phyloP scores from a whole-genome alignment of 2,113 vertebrate genomes.

The Oophaga pumilio region DNA sequence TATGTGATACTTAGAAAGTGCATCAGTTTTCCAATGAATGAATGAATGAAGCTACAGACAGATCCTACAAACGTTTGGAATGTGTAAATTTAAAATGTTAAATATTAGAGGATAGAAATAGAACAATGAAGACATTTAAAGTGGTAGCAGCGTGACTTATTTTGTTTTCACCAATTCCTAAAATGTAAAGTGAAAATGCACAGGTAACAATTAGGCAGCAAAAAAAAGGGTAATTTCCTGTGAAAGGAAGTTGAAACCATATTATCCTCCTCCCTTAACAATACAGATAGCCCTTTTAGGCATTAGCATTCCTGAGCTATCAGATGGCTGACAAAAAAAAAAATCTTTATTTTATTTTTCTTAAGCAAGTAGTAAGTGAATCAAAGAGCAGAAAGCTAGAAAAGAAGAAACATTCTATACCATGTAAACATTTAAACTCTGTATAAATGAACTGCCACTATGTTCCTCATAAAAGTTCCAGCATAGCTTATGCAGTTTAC shows the following conservation, averaged over 20 bases:
- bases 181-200: background rate
- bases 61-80: background rate
- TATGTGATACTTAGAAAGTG: background rate
- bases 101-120: background rate
- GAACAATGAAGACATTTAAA: background rate
- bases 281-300: slow-evolving; percentile 49
- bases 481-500: background rate
- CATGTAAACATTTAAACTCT: background rate
- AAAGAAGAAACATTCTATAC: background rate
- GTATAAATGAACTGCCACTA: background rate
- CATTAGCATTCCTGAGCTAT: too few relatives aligned
- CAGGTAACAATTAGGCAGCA: slow-evolving; percentile 36
- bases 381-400: background rate
- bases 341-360: background rate
- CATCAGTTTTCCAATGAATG: background rate
- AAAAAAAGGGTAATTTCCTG: slow-evolving; percentile 29
- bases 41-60: background rate
- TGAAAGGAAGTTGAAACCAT: slow-evolving; percentile 39
- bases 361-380: background rate
- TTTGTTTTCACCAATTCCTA: background rate
- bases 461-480: background rate
- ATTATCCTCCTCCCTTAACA: slow-evolving; percentile 30
- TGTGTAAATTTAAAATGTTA: background rate
- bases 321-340: slow-evolving; percentile 9
- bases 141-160: background rate